Evolutionary conservation across 2,888 invertebrate species (phyloP), one percentile per base, ranked within the genome.

Genomic region (Megaustenia siamemsis): DNA sequence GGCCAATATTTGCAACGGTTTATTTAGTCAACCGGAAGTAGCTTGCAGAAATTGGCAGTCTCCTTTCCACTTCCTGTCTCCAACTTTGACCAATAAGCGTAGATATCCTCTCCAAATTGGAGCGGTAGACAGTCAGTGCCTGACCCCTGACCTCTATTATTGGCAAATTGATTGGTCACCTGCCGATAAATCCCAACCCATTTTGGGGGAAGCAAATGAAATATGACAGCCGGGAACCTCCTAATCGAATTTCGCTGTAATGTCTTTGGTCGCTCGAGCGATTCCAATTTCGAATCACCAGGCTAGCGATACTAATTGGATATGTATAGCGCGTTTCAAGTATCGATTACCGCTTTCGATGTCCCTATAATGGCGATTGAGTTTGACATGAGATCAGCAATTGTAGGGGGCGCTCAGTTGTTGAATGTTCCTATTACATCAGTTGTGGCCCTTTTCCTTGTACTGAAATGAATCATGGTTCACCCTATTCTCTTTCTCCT

Each of bases 91-190:
- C 75, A 76, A 66, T 76, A 76, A 76, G 45, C 75, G 35, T 75
- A 63, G 66, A 83, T 83, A 56, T 63, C 82, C 82, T 53, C 63
- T 69, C 63, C 35, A 73, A 76, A 83, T 76, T 76, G 49, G 68
- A 35, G 73, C 40, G 45, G 66, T 83, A 75, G 82, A 76, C 82
- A 83, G 71, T 73, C 45, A 56, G 66, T 66, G 75, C 35, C 24
- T 76, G 76, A 75, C 76, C 82, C 66, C 8, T 49, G 82, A 75
- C 76, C 82, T 76, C 82, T 68, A 75, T 83, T 66, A 75, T 66
- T 76, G 76, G 66, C 45, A 83, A 66, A 76, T 35, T 77, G 78
- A 83, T 83, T 83, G 83, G 83, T 83, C 77, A 69, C 78, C 69
- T 78, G 68, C 78, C 76, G 69, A 69, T 78, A 78, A 56, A 82